These are phyloP conservation scores for Romanogobio albipinnatus DNA, from an alignment of 2,113 vertebrate genomes.

Conservation along the genomic window DNA sequence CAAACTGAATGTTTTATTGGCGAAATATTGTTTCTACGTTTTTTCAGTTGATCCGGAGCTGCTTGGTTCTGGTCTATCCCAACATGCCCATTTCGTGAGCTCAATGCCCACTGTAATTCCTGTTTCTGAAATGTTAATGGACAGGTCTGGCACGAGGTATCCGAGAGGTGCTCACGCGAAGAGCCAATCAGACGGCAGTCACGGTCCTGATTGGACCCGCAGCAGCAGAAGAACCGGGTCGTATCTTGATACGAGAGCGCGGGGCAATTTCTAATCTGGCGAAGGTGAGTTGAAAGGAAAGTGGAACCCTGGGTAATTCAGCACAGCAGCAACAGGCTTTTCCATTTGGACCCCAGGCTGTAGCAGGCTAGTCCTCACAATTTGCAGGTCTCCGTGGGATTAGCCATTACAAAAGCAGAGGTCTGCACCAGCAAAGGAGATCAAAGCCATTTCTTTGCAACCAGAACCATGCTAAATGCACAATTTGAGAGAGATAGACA, in stretches of 20 bases:
- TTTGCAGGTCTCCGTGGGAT: conserved; percentile 33
- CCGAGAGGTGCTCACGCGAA: neutral
- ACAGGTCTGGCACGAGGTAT: conserved; percentile 1
- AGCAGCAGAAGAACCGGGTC: conserved; percentile 8
- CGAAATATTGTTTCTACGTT: too few species aligned
- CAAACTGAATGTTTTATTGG: too few species aligned
- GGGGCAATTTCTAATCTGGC: conserved; percentile 31
- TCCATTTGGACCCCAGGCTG: conserved; percentile 32
- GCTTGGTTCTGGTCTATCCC: neutral
- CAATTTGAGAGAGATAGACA: neutral
- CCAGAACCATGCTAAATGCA: conserved; percentile 39
- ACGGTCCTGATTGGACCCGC: conserved; percentile 35
- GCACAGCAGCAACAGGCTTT: conserved; percentile 35
- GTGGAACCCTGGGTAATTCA: conserved; percentile 43
- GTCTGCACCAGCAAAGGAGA: conserved; percentile 34
- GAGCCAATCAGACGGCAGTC: conserved; percentile 44
- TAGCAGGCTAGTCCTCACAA: conserved; percentile 4
- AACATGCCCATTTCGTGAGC: conserved; percentile 17
- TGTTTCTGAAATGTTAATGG: conserved; percentile 39
- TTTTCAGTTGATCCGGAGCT: too few species aligned
- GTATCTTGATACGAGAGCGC: conserved; percentile 12
- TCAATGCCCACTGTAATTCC: conserved; percentile 29
- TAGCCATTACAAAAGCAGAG: conserved; percentile 20
- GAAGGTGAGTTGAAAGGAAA: conserved; percentile 41
- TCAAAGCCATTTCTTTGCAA: conserved; percentile 44